Base-by-base conservation (phyloP, 2,888 invertebrate species). In the Malthinus seriepunctatus region DNA sequence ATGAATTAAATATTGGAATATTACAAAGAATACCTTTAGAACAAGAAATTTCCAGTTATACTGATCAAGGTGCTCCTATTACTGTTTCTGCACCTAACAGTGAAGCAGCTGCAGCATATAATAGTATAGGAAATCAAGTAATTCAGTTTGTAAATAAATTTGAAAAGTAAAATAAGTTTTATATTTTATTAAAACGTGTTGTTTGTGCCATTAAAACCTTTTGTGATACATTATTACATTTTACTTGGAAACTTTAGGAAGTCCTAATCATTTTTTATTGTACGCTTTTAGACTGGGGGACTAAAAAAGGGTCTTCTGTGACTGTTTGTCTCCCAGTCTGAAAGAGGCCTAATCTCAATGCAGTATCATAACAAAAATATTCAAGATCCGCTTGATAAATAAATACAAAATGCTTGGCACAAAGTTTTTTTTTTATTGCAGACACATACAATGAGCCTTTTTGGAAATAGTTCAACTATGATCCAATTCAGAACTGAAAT, bases 41-140 rank as follows among this genome's bases (percentile, higher is more conserved):
- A 64, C 80, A 84, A n/a, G 80, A 81, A 49, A 88, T 93, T 73
- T 84, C 88, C 0, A 81, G 85, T 64, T 83, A 87, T 54, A 85
- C 87, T 56, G 93, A 93, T 74, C 82, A 79, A 49, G 93, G 93
- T 1, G 84, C 84, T 63, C 94, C 94, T 1, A 83, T 92, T 2
- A 88, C 91, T 51, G 79, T 92, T 47, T 82, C 86, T 1, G 75
- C 86, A 8, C 88, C 89, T 0, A 81, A 86, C 45, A 64, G 66
- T 64, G 44, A 45, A 14, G 63, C 70, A 44, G 62, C 69, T 35
- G 48, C 44, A 3, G 48, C 58, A 31, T 77, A 72, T 63, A 68
- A 64, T 60, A 68, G 55, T 51, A 60, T 76, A 48, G 74, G 74
- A 8, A 53, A 63, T 44, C 54, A 63, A 51, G 63, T 77, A 48